A percentile compares a stretch with the other conserved stretches of the same genome.
phyloP scores from a whole-genome alignment of 2,888 invertebrate genomes.

The Globia sparganii region DNA sequence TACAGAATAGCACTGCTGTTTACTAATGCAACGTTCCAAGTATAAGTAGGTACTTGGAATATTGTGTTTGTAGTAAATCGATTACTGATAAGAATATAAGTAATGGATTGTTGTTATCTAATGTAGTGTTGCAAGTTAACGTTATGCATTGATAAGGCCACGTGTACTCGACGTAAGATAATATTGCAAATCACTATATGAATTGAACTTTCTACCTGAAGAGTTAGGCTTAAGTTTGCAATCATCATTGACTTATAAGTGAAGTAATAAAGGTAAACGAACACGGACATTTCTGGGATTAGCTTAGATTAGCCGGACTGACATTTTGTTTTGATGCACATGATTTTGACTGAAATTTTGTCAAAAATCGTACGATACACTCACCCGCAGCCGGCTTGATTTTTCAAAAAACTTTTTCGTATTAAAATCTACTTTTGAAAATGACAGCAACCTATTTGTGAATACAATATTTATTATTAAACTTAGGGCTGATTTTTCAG shows the following conservation, averaged over 20 bases:
- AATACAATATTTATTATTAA: background rate
- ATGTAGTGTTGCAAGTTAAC: slow-evolving; percentile 27
- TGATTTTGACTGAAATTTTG: background rate
- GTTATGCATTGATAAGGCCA: slow-evolving; percentile 37
- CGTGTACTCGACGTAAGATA: slow-evolving; percentile 23
- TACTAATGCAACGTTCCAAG: slow-evolving; percentile 3
- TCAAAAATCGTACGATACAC: background rate
- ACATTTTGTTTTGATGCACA: background rate
- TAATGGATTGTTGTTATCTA: slow-evolving; percentile 25
- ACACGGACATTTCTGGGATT: too few relatives aligned
- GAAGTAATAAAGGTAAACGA: background rate
- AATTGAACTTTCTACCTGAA: background rate
- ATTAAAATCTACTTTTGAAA: background rate
- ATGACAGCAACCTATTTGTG: background rate
- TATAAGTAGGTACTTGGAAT: slow-evolving; percentile 10
- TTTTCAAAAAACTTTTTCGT: too few relatives aligned
- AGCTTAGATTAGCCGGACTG: background rate
- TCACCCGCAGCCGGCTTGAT: background rate
- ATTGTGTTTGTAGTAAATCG: slow-evolving; percentile 25
- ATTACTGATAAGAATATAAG: slow-evolving; percentile 41
- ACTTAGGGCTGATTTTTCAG: background rate
- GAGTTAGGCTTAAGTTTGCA: background rate
- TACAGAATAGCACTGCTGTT: too few relatives aligned
- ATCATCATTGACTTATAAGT: background rate
- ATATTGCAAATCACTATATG: slow-evolving; percentile 23